Conservation (phyloP, 2,113 vertebrate genomes). For the Triplophysa tibetana region DNA sequence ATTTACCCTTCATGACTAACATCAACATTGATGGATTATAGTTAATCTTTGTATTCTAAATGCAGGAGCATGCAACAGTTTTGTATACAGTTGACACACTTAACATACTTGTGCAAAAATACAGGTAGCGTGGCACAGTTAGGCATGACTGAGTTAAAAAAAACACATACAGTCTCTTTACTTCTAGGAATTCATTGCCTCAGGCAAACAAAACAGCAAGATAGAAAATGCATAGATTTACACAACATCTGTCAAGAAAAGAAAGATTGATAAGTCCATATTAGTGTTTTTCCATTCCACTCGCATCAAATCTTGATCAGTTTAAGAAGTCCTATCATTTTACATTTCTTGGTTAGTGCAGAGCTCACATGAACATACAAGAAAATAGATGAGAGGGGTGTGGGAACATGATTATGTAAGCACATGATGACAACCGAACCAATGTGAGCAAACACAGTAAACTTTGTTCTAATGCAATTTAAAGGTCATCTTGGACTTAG, state of each 20-base stretch:
- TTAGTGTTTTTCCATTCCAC: too few species aligned
- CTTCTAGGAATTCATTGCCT: slow-evolving; percentile 71
- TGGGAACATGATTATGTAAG: background rate
- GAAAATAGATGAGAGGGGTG: slow-evolving; percentile 1
- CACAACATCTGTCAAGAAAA: background rate
- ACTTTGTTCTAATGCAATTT: slow-evolving; percentile 6
- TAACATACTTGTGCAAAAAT: background rate
- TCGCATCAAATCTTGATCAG: background rate
- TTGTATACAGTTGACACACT: background rate
- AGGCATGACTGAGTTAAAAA: background rate
- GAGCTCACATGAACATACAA: background rate
- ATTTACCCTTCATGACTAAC: background rate
- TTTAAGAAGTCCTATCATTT: background rate
- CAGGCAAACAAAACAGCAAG: slow-evolving; percentile 66
- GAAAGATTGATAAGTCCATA: too few species aligned
- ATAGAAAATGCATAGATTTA: slow-evolving; percentile 46
- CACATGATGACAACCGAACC: background rate
- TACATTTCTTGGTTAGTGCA: background rate
- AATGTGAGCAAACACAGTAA: slow-evolving; percentile 21
- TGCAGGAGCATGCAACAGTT: background rate
- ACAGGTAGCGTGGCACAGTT: slow-evolving; percentile 13
- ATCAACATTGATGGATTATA: background rate
- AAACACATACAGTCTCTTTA: slow-evolving; percentile 1
- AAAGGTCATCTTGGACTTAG: background rate
- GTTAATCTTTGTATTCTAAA: background rate